A percentile compares a stretch with the other conserved stretches of the same genome.
phyloP scores from a whole-genome alignment of 2,113 vertebrate genomes.

The Clupea harengus region DNA sequence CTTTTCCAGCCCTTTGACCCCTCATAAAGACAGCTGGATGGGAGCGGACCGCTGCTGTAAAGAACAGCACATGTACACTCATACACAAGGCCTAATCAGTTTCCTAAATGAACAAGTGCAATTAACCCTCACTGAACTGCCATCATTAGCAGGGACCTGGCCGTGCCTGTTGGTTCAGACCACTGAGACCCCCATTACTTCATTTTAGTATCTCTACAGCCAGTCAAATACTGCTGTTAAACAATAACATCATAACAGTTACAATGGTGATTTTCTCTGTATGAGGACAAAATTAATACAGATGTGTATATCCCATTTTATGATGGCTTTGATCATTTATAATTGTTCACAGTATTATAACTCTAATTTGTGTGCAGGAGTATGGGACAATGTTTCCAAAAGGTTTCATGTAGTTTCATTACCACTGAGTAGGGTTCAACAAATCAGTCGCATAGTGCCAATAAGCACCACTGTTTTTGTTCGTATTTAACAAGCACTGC shows the following conservation, averaged over 20 bases:
- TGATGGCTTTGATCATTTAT: background rate
- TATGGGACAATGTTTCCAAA: background rate
- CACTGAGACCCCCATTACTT: background rate
- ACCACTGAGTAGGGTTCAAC: background rate
- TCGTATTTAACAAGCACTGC: constrained; percentile 1
- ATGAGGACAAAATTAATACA: background rate
- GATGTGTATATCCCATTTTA: background rate
- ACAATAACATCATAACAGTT: background rate
- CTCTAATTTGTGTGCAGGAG: background rate
- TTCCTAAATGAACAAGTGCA: constrained; percentile 36
- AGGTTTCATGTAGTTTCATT: constrained; percentile 18
- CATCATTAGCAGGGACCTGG: constrained; percentile 31
- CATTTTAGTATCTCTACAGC: background rate
- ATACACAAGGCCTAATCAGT: constrained; percentile 26
- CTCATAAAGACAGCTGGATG: constrained; percentile 35
- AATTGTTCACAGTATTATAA: background rate
- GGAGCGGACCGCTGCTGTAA: constrained; percentile 2
- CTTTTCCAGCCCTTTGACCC: background rate
- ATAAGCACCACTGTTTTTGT: background rate
- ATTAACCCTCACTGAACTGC: constrained; percentile 37
- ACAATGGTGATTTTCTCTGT: background rate
- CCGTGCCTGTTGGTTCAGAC: constrained; percentile 7
- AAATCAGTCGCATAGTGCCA: background rate
- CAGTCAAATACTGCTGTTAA: background rate
- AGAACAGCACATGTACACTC: constrained; percentile 3